Base-by-base conservation (phyloP, 2,888 invertebrate species). In the Dorcus hopei region DNA sequence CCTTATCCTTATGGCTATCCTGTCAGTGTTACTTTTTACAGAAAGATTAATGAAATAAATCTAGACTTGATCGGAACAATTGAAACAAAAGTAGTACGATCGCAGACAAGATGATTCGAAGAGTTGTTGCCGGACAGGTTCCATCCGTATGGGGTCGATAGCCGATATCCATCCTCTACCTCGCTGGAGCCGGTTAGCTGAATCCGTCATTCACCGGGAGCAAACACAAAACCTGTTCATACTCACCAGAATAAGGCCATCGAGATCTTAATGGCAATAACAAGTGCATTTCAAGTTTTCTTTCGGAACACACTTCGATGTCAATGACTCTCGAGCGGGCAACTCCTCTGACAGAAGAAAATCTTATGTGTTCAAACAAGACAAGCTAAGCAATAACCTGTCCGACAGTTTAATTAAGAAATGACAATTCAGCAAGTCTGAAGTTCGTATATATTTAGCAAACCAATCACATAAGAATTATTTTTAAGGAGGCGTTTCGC, bases 71-170 rank as follows among this genome's bases (percentile, higher is more conserved):
- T 40, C 38, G 33, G 14, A 41, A 38, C 33, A 23, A 51, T 39
- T 11, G 52, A 45, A 53, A 41, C 48, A 52, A 53, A 40, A 23
- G 26, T 47, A 57, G 52, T 52, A 47, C 45, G 45, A 57, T 51
- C 39, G 51, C 49, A 57, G 57, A 53, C 45, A 39, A 54, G 54
- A 58, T 49, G 58, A 58, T 58, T 58, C 58, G 54, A 54, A 43
- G 54, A 54, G 50, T 55, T 49, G 55, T 41, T 58, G 54, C 38
- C 38, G 48, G 58, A 58, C 58, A 58, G 58, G 58, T 58, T 58
- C 38, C 26, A 33, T 33, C 26, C 54, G 19, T 41, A n/a, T 38
- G 49, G 42, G 58, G 49, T 58, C 58, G 52, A 53, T 49, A 53
- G 42, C 58, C 49, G 53, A 51, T 23, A 53, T 42, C 16, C 16